Conservation (phyloP, 1,140 invertebrate genomes). For the Drosophila mayri region DNA sequence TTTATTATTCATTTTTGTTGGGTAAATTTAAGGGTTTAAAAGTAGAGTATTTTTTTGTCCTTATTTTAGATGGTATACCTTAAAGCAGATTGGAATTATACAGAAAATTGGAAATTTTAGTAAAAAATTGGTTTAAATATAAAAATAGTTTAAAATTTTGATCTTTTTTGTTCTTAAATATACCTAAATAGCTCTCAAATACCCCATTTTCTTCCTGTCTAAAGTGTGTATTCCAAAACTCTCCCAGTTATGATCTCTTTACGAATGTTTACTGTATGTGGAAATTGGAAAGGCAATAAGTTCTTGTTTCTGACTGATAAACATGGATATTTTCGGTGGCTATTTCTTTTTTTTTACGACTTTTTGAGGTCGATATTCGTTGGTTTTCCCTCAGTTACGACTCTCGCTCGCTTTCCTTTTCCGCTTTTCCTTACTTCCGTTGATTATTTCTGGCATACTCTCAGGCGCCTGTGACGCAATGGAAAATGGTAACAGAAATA, state of each 20-base stretch:
- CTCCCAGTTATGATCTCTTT: background rate
- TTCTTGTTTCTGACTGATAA: conserved; percentile 41
- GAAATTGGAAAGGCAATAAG: conserved; percentile 50
- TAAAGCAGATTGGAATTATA: background rate
- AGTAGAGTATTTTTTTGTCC: background rate
- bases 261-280: conserved; percentile 9
- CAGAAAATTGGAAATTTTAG: background rate
- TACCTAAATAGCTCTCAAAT: background rate
- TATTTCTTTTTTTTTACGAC: conserved; percentile 40
- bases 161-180: background rate
- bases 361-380: conserved; percentile 26
- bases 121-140: background rate
- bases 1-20: background rate
- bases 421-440: background rate
- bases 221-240: background rate
- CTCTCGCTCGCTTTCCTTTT: conserved; percentile 26
- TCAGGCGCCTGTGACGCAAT: conserved; percentile 26
- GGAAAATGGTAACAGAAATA: conserved; percentile 10
- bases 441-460: conserved; percentile 26
- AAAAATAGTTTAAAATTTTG: background rate
- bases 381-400: conserved; percentile 1
- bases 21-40: background rate
- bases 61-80: background rate
- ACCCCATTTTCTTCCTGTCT: background rate
- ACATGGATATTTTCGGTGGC: conserved; percentile 34